phyloP scores from a whole-genome alignment of 2,888 invertebrate species.

The Alviniconcha strummeri region DNA sequence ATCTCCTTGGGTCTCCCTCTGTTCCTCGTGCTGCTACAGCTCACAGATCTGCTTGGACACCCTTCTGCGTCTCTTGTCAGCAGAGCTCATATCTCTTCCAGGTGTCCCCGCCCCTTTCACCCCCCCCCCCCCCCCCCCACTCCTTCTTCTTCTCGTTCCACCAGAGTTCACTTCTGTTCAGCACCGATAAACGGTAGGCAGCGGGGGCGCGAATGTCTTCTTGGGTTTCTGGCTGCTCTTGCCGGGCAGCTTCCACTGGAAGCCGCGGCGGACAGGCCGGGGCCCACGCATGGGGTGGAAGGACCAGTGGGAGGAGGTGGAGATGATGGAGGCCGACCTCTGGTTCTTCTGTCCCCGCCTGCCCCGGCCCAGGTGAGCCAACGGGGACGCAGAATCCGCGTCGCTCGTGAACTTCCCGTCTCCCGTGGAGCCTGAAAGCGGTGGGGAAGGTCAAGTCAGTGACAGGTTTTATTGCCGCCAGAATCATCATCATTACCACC shows the following conservation, averaged over 20 bases:
- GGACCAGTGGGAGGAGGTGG: conserved; percentile 29
- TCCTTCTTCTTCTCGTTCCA: no score
- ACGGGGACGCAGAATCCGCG: conserved; percentile 14
- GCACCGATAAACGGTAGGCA: conserved; percentile 20
- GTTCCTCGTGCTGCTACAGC: no score
- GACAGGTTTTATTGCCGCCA: neutral
- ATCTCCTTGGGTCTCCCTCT: no score
- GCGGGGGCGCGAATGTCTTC: neutral
- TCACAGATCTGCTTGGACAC: no score
- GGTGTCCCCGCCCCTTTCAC: no score
- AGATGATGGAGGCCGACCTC: conserved; percentile 31
- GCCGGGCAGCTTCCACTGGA: conserved; percentile 7
- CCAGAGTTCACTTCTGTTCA: neutral
- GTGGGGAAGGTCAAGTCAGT: neutral
- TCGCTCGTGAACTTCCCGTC: conserved; percentile 27
- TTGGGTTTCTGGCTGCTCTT: neutral
- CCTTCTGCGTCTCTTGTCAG: no score
- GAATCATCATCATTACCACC: neutral
- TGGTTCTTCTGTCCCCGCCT: neutral
- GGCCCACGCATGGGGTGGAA: conserved; percentile 21
- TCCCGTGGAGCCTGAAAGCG: conserved; percentile 28
- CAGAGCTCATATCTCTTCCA: no score
- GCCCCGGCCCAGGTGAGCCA: neutral
- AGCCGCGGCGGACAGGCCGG: neutral
- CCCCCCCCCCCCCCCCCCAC: no score